A percentile compares a stretch with the other conserved stretches of the same genome.
Evolutionary conservation across 30 jellyfish, hydroid and myxozoan genomes (phyloP).

Genomic region (Turritopsis rubra): DNA sequence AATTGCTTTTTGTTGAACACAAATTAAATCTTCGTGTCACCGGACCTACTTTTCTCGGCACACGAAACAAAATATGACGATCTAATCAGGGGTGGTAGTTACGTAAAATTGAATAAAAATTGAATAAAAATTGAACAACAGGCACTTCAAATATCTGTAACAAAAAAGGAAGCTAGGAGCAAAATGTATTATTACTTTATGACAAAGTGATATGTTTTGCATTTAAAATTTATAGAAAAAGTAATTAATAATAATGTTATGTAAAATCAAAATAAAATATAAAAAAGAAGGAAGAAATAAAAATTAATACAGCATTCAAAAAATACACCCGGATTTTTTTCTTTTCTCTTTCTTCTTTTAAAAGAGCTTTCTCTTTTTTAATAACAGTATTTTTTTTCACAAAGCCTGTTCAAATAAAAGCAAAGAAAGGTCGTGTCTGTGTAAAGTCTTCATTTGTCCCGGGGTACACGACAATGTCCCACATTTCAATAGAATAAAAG

Average conservation of each 20-base stretch:
- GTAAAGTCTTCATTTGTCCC: slow-evolving; percentile 3
- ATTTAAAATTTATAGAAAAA: background rate
- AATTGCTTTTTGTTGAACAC: background rate
- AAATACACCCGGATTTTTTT: background rate
- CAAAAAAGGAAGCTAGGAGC: background rate
- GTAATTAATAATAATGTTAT: background rate
- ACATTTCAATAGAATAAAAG: slow-evolving; percentile 4
- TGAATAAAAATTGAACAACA: background rate
- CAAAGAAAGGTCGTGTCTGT: slow-evolving; percentile 1
- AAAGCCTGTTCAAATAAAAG: background rate
- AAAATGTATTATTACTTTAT: background rate
- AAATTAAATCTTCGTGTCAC: background rate
- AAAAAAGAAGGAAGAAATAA: background rate
- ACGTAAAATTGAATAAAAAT: no score
- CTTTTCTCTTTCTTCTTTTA: background rate
- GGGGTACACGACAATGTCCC: slow-evolving; percentile 22
- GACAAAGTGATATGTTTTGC: background rate
- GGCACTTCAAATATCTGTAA: background rate
- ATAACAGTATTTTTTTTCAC: background rate
- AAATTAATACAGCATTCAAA: no score
- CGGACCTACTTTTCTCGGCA: background rate
- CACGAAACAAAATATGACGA: background rate
- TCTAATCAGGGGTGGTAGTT: background rate
- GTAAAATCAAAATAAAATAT: no score
- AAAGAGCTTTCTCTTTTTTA: background rate